phyloP scores from a whole-genome alignment of 1,140 invertebrate genomes.

The Drosophila prosaltans region DNA sequence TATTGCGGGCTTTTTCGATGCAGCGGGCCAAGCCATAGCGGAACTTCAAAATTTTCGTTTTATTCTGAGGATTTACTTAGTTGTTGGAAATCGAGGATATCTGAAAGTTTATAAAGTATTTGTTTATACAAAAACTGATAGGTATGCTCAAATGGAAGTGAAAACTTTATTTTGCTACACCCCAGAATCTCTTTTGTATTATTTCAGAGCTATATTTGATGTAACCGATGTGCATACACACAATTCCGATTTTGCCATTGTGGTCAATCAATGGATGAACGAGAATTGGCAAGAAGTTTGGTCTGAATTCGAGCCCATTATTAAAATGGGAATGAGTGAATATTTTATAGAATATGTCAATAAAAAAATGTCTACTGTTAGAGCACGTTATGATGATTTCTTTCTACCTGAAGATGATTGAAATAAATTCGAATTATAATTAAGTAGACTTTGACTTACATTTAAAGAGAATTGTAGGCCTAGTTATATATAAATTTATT shows the following conservation, averaged over 20 bases:
- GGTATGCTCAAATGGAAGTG: conserved; percentile 17
- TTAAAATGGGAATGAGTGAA: neutral
- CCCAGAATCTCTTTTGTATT: neutral
- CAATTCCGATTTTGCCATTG: conserved; percentile 74
- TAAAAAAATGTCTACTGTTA: neutral
- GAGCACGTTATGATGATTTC: conserved; percentile 1
- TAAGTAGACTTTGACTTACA: too few species aligned
- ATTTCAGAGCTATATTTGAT: neutral
- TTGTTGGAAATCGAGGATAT: neutral
- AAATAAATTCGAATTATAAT: neutral
- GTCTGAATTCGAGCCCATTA: neutral
- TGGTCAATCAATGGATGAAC: conserved; percentile 72
- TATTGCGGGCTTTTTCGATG: neutral
- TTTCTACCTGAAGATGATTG: neutral
- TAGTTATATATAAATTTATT: too few species aligned
- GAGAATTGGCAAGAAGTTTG: conserved; percentile 83
- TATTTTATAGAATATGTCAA: neutral
- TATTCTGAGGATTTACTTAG: neutral
- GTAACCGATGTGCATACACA: conserved; percentile 36
- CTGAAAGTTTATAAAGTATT: neutral
- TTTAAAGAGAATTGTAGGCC: too few species aligned
- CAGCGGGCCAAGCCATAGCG: neutral
- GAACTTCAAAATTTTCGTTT: conserved; percentile 11
- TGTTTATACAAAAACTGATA: neutral
- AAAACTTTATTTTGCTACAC: neutral